Evolutionary conservation across 30 jellyfish, hydroid and myxozoan genomes (phyloP).

Genomic region (Nemopilema nomurai): DNA sequence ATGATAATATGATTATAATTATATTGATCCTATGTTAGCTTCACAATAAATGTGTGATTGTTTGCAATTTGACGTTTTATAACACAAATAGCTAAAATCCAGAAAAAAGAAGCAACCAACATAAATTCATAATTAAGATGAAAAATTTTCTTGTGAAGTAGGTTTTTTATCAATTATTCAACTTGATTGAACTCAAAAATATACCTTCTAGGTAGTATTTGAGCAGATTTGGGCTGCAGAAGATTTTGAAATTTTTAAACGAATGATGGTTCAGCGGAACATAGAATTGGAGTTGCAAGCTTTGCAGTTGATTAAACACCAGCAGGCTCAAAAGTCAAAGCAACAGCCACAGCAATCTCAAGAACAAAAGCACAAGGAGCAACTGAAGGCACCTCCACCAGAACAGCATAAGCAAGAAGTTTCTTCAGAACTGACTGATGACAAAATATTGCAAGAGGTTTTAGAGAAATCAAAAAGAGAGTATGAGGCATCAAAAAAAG

Average conservation of each 20-base stretch:
- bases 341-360: neutral
- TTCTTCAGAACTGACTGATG: conserved; percentile 56
- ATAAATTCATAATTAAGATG: too few species aligned
- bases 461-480: conserved; percentile 77
- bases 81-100: too few species aligned
- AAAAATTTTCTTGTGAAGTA: too few species aligned
- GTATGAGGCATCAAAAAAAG: conserved; percentile 68
- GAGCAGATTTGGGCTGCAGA: conserved; percentile 99
- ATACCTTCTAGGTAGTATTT: conserved; percentile 78
- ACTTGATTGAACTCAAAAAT: neutral
- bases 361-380: neutral
- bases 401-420: neutral
- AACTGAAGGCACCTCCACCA: conserved; percentile 1
- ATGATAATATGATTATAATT: too few species aligned
- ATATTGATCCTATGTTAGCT: too few species aligned
- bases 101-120: too few species aligned
- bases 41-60: too few species aligned
- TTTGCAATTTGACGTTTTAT: too few species aligned
- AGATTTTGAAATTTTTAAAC: conserved; percentile 85
- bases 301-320: conserved; percentile 75
- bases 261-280: conserved; percentile 96
- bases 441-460: conserved; percentile 75
- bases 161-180: too few species aligned
- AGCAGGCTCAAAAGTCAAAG: conserved; percentile 42
- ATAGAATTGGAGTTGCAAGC: conserved; percentile 96